These are phyloP conservation scores for Ambastaia sidthimunki DNA, from an alignment of 2,797 vertebrate genomes.

Conservation along the genomic window DNA sequence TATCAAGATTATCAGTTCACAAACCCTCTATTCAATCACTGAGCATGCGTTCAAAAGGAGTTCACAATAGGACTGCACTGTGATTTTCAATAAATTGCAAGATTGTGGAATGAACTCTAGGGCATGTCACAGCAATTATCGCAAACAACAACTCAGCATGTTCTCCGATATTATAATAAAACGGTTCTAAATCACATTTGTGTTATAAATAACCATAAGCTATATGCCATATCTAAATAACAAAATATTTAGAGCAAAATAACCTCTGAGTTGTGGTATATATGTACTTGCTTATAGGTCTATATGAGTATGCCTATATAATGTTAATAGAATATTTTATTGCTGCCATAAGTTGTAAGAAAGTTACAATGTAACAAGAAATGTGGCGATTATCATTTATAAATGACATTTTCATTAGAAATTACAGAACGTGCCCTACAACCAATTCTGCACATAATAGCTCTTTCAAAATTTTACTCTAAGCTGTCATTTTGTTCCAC, in stretches of 20 bases:
- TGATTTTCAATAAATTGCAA: background rate
- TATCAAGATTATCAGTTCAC: background rate
- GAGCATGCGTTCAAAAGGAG: background rate
- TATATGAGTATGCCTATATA: background rate
- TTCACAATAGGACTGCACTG: background rate
- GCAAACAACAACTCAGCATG: background rate
- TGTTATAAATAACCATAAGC: background rate
- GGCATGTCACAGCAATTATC: background rate
- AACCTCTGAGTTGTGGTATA: background rate
- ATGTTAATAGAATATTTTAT: background rate
- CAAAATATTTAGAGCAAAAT: background rate
- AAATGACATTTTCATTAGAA: conserved; percentile 9
- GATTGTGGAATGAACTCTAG: background rate
- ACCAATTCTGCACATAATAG: background rate
- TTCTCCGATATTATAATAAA: background rate
- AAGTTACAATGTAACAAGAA: background rate
- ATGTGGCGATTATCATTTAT: background rate
- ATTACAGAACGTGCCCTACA: conserved; percentile 4
- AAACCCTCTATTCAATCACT: background rate
- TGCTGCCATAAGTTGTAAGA: background rate
- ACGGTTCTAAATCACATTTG: background rate
- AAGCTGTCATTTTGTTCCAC: conserved; percentile 23
- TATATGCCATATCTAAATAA: background rate
- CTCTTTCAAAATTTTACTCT: conserved; percentile 5
- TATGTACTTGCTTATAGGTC: background rate